Base-by-base conservation (phyloP, 2,113 vertebrate genomes). In the Phaethornis superciliosus region DNA sequence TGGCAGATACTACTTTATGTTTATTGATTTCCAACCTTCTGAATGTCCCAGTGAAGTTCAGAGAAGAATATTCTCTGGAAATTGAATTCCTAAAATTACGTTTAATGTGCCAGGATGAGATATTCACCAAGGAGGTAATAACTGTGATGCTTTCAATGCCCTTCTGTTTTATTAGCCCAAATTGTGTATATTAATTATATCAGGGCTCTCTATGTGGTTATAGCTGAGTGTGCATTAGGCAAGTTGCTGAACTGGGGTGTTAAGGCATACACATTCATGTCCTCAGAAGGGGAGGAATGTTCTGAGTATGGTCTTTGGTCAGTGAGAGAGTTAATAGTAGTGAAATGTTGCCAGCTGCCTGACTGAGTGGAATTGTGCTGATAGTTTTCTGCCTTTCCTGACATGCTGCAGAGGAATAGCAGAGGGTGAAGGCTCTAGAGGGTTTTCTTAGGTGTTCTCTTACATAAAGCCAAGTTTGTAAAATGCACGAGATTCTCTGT, bases 201-300 rank as follows among this genome's bases (percentile, higher is more conserved):
- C 30, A 21, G 68, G 26, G 13, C 32, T 78, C 3, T 32, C 28
- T 19, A 4, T 0, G 2, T 40, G 75, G 44, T 16, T 55, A 0
- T 4, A 70, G 56, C 17, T 49, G 81, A 90, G 37, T 2, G 3
- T 70, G 42, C 37, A 12, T 86, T 90, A 44, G 37, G 54, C 20
- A 42, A 77, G 81, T 33, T 74, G 75, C 81, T 83, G 59, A 54
- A 37, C 7, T 27, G 71, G 21, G 52, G 56, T 76, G 42, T 81
- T 30, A 47, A 44, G 27, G 37, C 19, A 0, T 6, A 3, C 1
- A 0, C 3, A 0, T 35, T 6, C 26, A 59, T 76, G 74, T 51
- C 70, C 75, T 74, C 8, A 4, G 63, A 14, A 37, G 42, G 42
- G 33, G 55, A 20, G n/a, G 71, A 22, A 6, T 11, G 65, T 8